These are phyloP conservation scores for Semnornis frantzii DNA, from an alignment of 2,113 vertebrate genomes.

Conservation along the genomic window DNA sequence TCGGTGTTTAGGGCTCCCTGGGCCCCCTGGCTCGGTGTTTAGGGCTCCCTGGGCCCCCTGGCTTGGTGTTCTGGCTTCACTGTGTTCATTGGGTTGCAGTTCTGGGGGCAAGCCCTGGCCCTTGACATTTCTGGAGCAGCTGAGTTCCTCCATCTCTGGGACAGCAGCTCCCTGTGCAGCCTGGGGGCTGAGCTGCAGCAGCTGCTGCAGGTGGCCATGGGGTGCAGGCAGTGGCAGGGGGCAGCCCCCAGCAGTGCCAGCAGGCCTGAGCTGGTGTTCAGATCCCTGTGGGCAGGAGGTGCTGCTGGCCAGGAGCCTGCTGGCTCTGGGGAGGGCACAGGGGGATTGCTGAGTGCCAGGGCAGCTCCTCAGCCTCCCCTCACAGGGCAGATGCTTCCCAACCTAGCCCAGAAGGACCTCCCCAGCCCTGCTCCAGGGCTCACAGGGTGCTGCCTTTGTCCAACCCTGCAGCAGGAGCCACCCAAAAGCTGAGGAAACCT, in stretches of 20 bases:
- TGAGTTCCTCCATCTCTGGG: neutral
- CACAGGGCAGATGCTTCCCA: rapidly evolving
- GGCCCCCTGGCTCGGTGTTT: too few species aligned
- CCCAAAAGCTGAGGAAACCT: neutral
- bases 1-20: too few species aligned
- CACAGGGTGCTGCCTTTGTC: neutral
- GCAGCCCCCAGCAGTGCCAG: too few species aligned
- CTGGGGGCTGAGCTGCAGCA: neutral
- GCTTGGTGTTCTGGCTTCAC: too few species aligned
- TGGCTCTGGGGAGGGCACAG: neutral
- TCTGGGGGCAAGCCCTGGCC: neutral
- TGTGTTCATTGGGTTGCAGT: neutral
- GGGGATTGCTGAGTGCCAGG: neutral
- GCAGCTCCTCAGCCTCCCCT: neutral
- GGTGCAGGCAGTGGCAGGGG: neutral
- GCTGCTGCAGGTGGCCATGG: neutral
- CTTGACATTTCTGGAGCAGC: neutral
- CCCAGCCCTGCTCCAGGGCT: neutral
- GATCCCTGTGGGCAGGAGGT: too few species aligned
- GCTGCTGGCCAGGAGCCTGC: neutral
- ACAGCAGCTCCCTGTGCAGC: too few species aligned
- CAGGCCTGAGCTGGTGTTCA: neutral
- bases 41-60: too few species aligned
- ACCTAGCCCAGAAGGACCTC: neutral
- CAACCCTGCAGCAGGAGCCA: neutral